These are phyloP conservation scores for Nothoprocta perdicaria DNA, from an alignment of 2,113 vertebrate genomes.

Conservation along the genomic window DNA sequence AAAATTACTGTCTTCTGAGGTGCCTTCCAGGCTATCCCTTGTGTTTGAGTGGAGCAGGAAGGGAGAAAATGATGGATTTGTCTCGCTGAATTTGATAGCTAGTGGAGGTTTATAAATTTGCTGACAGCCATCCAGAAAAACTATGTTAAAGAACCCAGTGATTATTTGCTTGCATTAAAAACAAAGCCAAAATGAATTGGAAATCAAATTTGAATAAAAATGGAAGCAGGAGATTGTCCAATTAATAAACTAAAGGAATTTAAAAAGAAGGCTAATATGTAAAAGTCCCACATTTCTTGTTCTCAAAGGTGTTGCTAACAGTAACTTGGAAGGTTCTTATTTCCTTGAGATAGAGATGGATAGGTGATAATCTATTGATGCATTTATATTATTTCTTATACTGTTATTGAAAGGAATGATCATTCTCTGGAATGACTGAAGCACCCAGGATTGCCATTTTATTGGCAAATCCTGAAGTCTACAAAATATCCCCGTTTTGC, in stretches of 20 bases:
- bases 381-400: rapidly evolving
- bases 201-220: slow-evolving; percentile 27
- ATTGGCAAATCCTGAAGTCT: neutral
- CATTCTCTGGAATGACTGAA: neutral
- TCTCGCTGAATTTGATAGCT: neutral
- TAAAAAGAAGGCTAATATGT: neutral
- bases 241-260: neutral
- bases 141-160: neutral
- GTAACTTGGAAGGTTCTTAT: neutral
- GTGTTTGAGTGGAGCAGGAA: neutral
- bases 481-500: no score
- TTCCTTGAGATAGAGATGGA: neutral
- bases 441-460: neutral
- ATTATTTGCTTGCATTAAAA: neutral
- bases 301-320: neutral
- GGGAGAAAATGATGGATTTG: neutral
- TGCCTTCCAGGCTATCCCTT: neutral
- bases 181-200: neutral
- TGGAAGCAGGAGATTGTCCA: neutral
- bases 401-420: neutral
- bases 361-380: neutral
- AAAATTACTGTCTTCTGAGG: neutral
- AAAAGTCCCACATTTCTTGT: neutral
- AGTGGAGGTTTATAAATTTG: neutral
- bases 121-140: neutral